Evolutionary conservation across 2,888 invertebrate species (phyloP).

Genomic region (Synanthedon andrenaeformis): DNA sequence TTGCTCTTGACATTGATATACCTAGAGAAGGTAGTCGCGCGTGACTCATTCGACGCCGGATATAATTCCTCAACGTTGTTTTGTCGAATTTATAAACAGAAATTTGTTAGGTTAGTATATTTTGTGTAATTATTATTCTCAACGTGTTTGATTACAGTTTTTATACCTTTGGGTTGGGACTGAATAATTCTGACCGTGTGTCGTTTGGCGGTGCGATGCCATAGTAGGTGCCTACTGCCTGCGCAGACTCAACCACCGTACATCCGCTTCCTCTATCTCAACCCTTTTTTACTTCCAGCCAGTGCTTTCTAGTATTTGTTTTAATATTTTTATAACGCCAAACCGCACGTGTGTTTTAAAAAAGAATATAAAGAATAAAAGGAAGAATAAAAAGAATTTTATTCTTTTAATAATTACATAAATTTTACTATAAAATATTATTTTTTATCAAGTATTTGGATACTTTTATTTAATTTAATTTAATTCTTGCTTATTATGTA

Average conservation of each 20-base stretch:
- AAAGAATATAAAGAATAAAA: too few species aligned
- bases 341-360: too few species aligned
- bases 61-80: conserved; percentile 12
- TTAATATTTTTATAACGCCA: not conserved
- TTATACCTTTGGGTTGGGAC: not conserved
- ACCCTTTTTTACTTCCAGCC: conserved; percentile 26
- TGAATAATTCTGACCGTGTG: conserved; percentile 17
- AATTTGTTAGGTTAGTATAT: too few species aligned
- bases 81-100: not conserved
- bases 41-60: too few species aligned
- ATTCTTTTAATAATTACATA: too few species aligned
- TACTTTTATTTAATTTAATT: too few species aligned
- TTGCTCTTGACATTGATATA: conserved; percentile 41
- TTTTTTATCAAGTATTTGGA: too few species aligned
- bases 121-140: too few species aligned
- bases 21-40: conserved; percentile 7
- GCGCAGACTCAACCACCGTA: conserved; percentile 27
- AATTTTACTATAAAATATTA: too few species aligned
- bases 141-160: too few species aligned
- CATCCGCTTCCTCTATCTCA: conserved; percentile 58
- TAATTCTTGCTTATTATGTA: too few species aligned
- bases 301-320: conserved; percentile 19
- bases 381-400: too few species aligned
- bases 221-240: conserved; percentile 1
- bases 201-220: conserved; percentile 20